Evolutionary conservation across 53 echinoderm and acorn worm species (phyloP), one percentile per base, ranked within the genome.

Genomic region (Paracentrotus lividus): DNA sequence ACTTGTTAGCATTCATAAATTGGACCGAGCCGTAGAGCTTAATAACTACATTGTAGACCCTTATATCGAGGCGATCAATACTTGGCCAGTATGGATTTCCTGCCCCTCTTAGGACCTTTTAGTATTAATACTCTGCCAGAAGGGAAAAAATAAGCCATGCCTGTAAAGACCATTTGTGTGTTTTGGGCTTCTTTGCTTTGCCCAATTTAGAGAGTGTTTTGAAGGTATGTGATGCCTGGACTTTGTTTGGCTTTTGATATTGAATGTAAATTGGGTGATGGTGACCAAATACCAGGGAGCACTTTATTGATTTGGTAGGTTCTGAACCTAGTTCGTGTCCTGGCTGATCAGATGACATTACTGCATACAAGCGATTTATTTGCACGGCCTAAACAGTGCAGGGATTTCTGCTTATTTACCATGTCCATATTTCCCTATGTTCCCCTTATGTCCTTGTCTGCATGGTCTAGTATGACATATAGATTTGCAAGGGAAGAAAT

Each of bases 251-350:
- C 81, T 47, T 47, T 81, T 81, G 49, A 81, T 81, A 81, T 81
- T 81, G 81, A 44, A 81, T 49, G 81, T 81, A 81, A 81, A 81
- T 81, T 81, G 81, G 81, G 45, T 81, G 81, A 87, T 36, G 87
- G 54, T 87, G 57, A 38, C 54, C 36, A 87, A 87, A 87, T 87
- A 87, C 4, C 21, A 12, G 47, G 87, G 87, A 87, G 87, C 87
- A 87, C 87, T 87, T 87, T 87, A 87, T 87, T 87, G 81, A 81
- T 81, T 81, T 81, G 81, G 45, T 47, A 47, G 81, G 13, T 47
- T 81, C 26, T n/a, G 18, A 45, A 47, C 47, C 47, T 47, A 47
- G 16, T 81, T 45, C 81, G 81, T 81, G 47, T 81, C 81, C 81
- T 47, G 27, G 20, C 81, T 81, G 81, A 81, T 81, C 44, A 47